A percentile compares a stretch with the other conserved stretches of the same genome.
These are phyloP conservation scores for Caenorhabditis virilis DNA, from an alignment of 2,888 invertebrate species.

Conservation along the genomic window DNA sequence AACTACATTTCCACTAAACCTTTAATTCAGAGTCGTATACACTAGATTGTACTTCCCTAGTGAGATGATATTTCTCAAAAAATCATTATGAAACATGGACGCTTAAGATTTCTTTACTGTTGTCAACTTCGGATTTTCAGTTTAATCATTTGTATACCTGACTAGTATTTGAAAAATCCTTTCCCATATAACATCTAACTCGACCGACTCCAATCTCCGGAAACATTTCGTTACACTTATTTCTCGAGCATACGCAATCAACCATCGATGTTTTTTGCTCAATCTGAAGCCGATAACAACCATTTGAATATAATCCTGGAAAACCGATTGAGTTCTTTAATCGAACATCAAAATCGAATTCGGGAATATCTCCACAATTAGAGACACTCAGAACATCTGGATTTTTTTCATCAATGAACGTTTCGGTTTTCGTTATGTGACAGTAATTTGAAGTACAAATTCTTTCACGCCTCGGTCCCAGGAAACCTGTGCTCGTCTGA, in stretches of 20 bases:
- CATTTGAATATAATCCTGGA: conserved; percentile 53
- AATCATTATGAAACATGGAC: no score
- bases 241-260: conserved; percentile 53
- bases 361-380: conserved; percentile 48
- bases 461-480: conserved; percentile 29
- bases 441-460: conserved; percentile 57
- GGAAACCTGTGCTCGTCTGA: conserved; percentile 36
- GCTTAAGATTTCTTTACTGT: no score
- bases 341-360: conserved; percentile 50
- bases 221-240: conserved; percentile 50
- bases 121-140: no score
- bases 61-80: no score
- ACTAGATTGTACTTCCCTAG: background rate
- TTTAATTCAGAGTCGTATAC: no score
- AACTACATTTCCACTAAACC: no score
- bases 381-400: conserved; percentile 38
- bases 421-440: conserved; percentile 55
- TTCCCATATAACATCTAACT: conserved; percentile 48
- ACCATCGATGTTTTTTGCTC: conserved; percentile 39
- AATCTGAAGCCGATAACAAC: conserved; percentile 53
- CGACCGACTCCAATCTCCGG: conserved; percentile 46
- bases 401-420: conserved; percentile 24
- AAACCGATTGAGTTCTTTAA: conserved; percentile 37
- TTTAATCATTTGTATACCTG: no score
- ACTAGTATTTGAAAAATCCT: conserved; percentile 35